A percentile compares a stretch with the other conserved stretches of the same genome.
Conservation (phyloP, 2,888 invertebrate genomes). For the Melieria omissa region DNA sequence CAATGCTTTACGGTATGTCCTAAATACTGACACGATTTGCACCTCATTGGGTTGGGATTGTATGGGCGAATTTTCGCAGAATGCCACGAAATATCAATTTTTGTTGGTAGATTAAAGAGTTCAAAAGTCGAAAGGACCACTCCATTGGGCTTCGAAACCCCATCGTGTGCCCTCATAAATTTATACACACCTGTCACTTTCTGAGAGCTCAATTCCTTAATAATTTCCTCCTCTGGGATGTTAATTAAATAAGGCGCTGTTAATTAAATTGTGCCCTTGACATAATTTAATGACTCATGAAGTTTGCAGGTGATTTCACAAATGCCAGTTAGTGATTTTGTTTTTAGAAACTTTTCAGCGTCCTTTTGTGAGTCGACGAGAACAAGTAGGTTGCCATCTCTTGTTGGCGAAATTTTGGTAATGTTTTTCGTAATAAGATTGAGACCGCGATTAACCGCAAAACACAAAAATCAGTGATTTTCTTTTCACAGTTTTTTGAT, state of each 20-base stretch:
- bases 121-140: background rate
- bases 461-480: conserved; percentile 5
- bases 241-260: conserved; percentile 27
- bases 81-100: background rate
- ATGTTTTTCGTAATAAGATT: background rate
- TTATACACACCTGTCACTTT: background rate
- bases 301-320: conserved; percentile 9
- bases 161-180: too few relatives aligned
- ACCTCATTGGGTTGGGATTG: conserved; percentile 33
- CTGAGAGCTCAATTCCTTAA: conserved; percentile 26
- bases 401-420: background rate
- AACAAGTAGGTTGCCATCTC: conserved; percentile 16
- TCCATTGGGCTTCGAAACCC: background rate
- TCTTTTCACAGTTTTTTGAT: conserved; percentile 7
- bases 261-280: conserved; percentile 19
- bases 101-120: background rate
- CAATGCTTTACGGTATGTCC: conserved; percentile 32
- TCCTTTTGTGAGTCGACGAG: background rate
- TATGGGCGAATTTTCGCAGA: background rate
- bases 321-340: conserved; percentile 4
- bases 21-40: conserved; percentile 28
- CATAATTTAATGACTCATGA: conserved; percentile 12
- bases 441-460: background rate
- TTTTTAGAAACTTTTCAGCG: background rate
- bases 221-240: conserved; percentile 29